Conservation (phyloP, 2,888 invertebrate genomes). For the Drosophila setosimentum region DNA sequence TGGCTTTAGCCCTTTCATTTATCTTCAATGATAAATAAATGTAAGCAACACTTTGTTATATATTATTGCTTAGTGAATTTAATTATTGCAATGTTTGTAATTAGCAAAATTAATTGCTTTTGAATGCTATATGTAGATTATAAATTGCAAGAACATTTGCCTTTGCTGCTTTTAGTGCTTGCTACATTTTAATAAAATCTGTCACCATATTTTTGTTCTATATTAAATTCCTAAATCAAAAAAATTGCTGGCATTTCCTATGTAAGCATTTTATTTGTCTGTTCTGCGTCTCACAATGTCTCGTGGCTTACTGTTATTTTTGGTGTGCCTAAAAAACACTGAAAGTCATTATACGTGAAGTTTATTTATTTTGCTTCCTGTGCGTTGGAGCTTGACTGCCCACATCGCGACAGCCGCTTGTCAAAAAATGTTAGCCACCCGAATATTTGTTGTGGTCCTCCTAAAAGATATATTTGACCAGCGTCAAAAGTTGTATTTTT, state of each 20-base stretch:
- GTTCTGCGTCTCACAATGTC: conserved; percentile 1
- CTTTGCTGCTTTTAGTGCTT: not conserved
- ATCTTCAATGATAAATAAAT: not conserved
- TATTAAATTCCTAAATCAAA: not conserved
- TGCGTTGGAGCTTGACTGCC: conserved; percentile 21
- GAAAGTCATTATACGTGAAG: conserved; percentile 54
- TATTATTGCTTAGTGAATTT: not conserved
- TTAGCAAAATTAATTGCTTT: not conserved
- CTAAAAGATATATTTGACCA: not conserved
- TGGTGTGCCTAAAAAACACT: conserved; percentile 31
- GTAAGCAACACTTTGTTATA: not conserved
- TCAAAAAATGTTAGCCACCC: conserved; percentile 30
- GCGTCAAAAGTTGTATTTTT: conserved; percentile 41
- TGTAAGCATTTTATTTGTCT: conserved; percentile 11
- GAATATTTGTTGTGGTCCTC: conserved; percentile 16
- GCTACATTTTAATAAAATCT: not conserved
- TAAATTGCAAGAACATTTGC: not conserved
- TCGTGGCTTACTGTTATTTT: conserved; percentile 17
- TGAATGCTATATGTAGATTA: not conserved
- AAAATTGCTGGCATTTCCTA: not conserved
- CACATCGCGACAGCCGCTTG: conserved; percentile 24
- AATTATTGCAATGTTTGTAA: not conserved
- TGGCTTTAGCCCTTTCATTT: not conserved
- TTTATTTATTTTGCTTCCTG: conserved; percentile 67
- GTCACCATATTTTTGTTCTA: not conserved